Evolutionary conservation across 2,797 vertebrate species (phyloP).

Genomic region (Phoxinus dragarum): DNA sequence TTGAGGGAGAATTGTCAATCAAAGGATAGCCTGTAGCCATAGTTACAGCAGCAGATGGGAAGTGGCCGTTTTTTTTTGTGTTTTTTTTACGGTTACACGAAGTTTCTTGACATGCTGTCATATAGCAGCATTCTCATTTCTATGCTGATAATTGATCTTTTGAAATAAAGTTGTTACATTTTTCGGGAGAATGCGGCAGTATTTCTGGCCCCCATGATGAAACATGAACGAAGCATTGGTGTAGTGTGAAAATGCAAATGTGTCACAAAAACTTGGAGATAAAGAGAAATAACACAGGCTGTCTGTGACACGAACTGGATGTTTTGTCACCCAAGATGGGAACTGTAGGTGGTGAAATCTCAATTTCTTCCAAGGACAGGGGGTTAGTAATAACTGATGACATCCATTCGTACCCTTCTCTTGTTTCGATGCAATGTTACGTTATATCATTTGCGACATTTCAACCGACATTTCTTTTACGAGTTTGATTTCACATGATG

Average conservation of each 20-base stretch:
- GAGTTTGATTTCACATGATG: constrained; percentile 14
- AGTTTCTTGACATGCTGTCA: constrained; percentile 48
- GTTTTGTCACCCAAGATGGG: constrained; percentile 50
- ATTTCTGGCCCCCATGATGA: constrained; percentile 26
- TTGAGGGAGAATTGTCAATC: constrained; percentile 47
- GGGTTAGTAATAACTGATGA: constrained; percentile 57
- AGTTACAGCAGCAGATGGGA: constrained; percentile 48
- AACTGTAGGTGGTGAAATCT: constrained; percentile 57
- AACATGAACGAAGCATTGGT: constrained; percentile 35
- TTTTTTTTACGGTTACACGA: constrained; percentile 32
- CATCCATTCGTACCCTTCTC: constrained; percentile 11
- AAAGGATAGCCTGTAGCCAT: constrained; percentile 40
- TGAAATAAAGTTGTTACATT: constrained; percentile 34
- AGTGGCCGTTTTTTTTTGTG: not conserved
- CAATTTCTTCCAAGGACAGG: constrained; percentile 45
- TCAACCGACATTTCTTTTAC: not conserved
- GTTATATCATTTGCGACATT: constrained; percentile 4
- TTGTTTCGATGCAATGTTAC: constrained; percentile 15
- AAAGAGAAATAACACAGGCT: constrained; percentile 43
- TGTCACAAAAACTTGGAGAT: constrained; percentile 39
- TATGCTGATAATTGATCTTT: constrained; percentile 48
- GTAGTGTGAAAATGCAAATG: constrained; percentile 49
- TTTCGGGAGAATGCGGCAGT: not conserved
- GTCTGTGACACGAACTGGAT: constrained; percentile 43
- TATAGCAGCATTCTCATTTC: constrained; percentile 34